phyloP scores from a whole-genome alignment of 2,888 invertebrate species.

The Ochropacha duplaris region DNA sequence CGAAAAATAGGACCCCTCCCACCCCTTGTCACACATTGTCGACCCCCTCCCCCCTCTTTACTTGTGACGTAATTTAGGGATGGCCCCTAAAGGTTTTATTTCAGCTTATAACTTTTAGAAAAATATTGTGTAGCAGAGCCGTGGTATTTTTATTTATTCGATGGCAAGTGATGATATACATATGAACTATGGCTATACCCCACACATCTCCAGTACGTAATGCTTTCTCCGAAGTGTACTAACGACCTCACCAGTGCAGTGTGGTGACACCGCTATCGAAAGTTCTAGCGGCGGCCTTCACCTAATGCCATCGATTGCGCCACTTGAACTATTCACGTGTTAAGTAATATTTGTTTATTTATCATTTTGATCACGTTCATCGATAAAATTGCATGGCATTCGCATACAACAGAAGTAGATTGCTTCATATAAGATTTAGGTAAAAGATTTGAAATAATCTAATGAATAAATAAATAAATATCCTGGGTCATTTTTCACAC shows the following conservation, averaged over 20 bases:
- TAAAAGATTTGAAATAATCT: too few species aligned
- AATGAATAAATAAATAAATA: too few species aligned
- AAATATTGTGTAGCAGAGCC: too few species aligned
- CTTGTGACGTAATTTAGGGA: too few species aligned
- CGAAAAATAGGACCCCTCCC: too few species aligned
- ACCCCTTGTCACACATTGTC: too few species aligned
- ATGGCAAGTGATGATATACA: not conserved
- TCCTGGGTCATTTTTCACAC: too few species aligned
- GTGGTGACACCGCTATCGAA: conserved; percentile 32
- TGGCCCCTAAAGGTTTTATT: too few species aligned
- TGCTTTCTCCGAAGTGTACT: conserved; percentile 15
- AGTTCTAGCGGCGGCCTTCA: conserved; percentile 69
- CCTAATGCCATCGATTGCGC: conserved; percentile 55
- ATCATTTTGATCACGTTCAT: conserved; percentile 24
- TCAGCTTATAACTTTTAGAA: too few species aligned
- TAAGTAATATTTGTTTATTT: conserved; percentile 67
- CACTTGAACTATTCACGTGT: conserved; percentile 34
- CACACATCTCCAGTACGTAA: conserved; percentile 10
- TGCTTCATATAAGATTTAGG: not conserved
- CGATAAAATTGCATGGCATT: conserved; percentile 7
- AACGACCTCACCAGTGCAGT: conserved; percentile 20
- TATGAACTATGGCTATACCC: not conserved
- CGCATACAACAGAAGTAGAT: not conserved
- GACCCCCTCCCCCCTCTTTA: too few species aligned
- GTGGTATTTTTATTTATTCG: too few species aligned